These are phyloP conservation scores for Mesorhabditis sp. DNA, from an alignment of 2,888 invertebrate genomes.

Conservation along the genomic window DNA sequence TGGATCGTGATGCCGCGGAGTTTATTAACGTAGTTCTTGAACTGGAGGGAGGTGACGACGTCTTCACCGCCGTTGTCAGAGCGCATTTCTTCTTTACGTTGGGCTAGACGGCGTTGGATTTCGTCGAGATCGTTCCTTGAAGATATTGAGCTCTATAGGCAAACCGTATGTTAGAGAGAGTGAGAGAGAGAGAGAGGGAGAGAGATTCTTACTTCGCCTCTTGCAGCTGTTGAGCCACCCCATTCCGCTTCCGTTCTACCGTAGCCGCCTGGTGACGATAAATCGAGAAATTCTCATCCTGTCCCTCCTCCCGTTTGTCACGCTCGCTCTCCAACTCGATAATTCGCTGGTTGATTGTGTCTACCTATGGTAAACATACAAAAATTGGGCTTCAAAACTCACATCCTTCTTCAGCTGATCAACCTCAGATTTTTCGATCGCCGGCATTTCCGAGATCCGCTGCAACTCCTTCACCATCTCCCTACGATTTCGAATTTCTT, in stretches of 20 bases:
- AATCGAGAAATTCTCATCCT: conserved; percentile 64
- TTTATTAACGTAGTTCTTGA: conserved; percentile 79
- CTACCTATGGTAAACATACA: conserved; percentile 58
- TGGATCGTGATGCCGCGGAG: conserved; percentile 76
- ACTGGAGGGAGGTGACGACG: conserved; percentile 47
- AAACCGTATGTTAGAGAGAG: too few relatives aligned
- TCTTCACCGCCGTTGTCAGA: conserved; percentile 21
- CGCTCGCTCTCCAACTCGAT: conserved; percentile 73
- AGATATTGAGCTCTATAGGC: too few relatives aligned
- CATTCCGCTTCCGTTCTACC: conserved; percentile 76
- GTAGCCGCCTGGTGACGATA: conserved; percentile 73
- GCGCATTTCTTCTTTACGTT: conserved; percentile 17
- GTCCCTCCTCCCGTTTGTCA: conserved; percentile 64
- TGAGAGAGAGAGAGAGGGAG: neutral
- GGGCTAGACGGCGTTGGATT: conserved; percentile 13
- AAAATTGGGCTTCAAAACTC: conserved; percentile 8
- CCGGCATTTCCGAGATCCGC: conserved; percentile 69
- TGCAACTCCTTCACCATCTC: conserved; percentile 72
- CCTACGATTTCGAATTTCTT: conserved; percentile 69
- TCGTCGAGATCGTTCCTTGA: neutral
- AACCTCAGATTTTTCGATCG: conserved; percentile 70
- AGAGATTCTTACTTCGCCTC: conserved; percentile 65
- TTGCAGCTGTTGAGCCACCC: conserved; percentile 71
- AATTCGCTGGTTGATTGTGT: conserved; percentile 66
- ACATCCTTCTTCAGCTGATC: conserved; percentile 69